Percentiles rank a stretch among this genome's conserved stretches.
Conservation (phyloP, 2,888 invertebrate species). For the Caenorhabditis doughertyi region DNA sequence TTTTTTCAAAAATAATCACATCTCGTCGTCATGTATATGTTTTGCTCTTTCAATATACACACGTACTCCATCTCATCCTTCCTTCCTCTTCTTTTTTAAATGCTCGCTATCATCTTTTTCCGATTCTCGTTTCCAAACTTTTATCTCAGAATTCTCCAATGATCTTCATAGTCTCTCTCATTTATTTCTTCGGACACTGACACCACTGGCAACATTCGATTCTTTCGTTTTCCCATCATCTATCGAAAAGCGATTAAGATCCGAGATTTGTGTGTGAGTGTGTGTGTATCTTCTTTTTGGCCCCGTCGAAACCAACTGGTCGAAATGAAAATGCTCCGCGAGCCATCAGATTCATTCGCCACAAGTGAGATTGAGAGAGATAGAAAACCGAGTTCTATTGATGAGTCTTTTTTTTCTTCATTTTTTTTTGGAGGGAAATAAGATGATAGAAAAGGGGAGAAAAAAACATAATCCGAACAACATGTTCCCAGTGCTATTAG, state of each 20-base stretch:
- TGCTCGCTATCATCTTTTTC: not conserved
- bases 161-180: constrained; percentile 35
- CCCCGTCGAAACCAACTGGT: constrained; percentile 31
- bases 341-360: constrained; percentile 38
- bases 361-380: constrained; percentile 14
- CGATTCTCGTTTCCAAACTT: constrained; percentile 23
- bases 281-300: constrained; percentile 34
- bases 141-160: constrained; percentile 28
- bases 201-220: constrained; percentile 51
- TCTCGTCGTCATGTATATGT: constrained; percentile 16
- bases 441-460: constrained; percentile 18
- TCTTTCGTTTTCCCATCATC: constrained; percentile 30
- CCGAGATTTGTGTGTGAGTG: constrained; percentile 28
- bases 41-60: constrained; percentile 49
- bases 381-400: not conserved
- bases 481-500: constrained; percentile 39
- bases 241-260: constrained; percentile 61
- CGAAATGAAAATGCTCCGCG: constrained; percentile 44
- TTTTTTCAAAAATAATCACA: constrained; percentile 38
- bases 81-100: too few relatives aligned
- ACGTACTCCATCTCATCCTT: constrained; percentile 13
- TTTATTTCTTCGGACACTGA: constrained; percentile 24
- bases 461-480: constrained; percentile 42
- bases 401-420: constrained; percentile 27
- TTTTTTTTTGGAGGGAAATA: not conserved